Base-by-base conservation (phyloP, 2,797 vertebrate genomes). In the Oreochromis grahami region DNA sequence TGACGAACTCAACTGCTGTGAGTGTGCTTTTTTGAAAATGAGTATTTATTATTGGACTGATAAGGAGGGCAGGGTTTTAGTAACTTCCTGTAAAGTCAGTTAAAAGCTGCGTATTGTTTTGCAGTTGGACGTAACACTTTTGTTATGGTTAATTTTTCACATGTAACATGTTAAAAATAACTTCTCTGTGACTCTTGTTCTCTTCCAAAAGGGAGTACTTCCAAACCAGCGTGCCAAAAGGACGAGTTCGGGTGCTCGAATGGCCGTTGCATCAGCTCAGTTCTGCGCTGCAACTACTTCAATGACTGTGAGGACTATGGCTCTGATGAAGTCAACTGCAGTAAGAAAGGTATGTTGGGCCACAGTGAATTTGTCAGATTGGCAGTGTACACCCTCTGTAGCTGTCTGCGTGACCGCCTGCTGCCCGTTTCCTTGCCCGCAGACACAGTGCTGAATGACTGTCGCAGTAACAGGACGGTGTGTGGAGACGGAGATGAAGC, bases 291-390 rank as follows among this genome's bases (percentile, higher is more conserved):
- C 94, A 97, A 99, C 93, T 97, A 97, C 95, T 99, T 98, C 2
- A 98, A 99, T 0, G 98, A 99, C 97, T 99, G 98, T 0, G 98
- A 98, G 26, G 98, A 99, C 1, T 97, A 97, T 4, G 98, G 98
- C 0, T 98, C 98, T 0, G 98, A 99, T 83, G 95, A 97, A 81
- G 94, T 92, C 55, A 84, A 84, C 91, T 99, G 98, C 93, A 97
- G 96, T 87, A 97, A 96, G 93, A 97, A 94, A 1, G 98, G 98
- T 98, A 55, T 11, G 90, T 58, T 58, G 26, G 36, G 32, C 43
- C 29, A 36, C 12, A 15, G n/a, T 24, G 2, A 12, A 4, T 24
- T 50, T 65, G 38, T 36, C 36, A 29, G 8, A 21, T 4, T 6
- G 8, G 34, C 8, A 15, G n/a, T 3, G 3, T 32, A 4, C 43